Evolutionary conservation across 2,888 invertebrate species (phyloP), one percentile per base, ranked within the genome.

Genomic region (Barypeithes pellucidus): DNA sequence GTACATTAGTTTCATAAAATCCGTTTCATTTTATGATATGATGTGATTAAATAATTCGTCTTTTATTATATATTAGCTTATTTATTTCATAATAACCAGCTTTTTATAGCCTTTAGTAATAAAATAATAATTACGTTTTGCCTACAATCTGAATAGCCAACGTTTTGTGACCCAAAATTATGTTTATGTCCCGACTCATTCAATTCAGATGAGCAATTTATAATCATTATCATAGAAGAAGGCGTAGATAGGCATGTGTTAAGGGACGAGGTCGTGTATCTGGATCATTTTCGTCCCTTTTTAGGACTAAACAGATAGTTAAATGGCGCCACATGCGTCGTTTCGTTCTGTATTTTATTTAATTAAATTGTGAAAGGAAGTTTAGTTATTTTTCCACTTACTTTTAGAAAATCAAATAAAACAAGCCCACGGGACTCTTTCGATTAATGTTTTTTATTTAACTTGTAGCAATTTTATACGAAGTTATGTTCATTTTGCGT

Each of bases 301-400:
- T 66, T 41, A 39, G 22, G 22, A 16, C 24, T 65, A 65, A 65
- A 65, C 65, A 66, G 66, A 54, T 66, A 41, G 39, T 66, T 66
- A 24, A 66, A 20, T 33, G 50, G 36, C 50, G 52, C 52, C 50
- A 50, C 50, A 50, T 12, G 24, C 50, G n/a, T 24, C 50, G 22
- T 50, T 50, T 9, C 12, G 11, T 22, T 24, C 24, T 50, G 22
- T 50, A 50, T 22, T 50, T 50, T 50, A 24, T 22, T 50, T 50
- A 50, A 43, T 43, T 43, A 43, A 43, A 43, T 16, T 43, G 14
- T 43, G 14, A 14, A 16, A 43, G 43, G 7, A 43, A 43, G 7
- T 43, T 16, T 43, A 43, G 43, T 43, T 43, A 16, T 43, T 43
- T 16, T 43, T 43, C 43, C 16, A 16, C 43, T 39, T 39, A n/a